Evolutionary conservation across 2,113 vertebrate genomes (phyloP).

Genomic region (Misgurnus anguillicaudatus): DNA sequence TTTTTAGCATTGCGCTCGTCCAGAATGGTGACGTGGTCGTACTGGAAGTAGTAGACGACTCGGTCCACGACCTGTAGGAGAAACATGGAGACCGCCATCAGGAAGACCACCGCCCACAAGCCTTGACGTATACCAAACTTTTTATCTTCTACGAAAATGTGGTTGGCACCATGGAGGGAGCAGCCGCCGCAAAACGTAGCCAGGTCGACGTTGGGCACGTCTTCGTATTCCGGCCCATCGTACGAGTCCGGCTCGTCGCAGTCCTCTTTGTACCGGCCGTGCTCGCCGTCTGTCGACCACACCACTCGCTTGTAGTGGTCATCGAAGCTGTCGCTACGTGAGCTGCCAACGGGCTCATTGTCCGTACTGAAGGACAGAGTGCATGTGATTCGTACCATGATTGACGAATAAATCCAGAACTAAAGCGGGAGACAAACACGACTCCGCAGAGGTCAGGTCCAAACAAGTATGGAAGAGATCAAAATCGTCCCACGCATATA

Average conservation of each 20-base stretch:
- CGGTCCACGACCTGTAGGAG: slow-evolving; percentile 88
- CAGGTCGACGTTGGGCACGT: slow-evolving; percentile 69
- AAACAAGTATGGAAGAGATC: no score
- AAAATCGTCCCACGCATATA: no score
- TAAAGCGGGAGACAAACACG: background rate
- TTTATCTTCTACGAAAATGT: slow-evolving; percentile 84
- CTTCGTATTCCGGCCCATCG: slow-evolving; percentile 60
- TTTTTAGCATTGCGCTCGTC: slow-evolving; percentile 78
- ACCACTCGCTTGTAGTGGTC: slow-evolving; percentile 73
- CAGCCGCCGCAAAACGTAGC: slow-evolving; percentile 83
- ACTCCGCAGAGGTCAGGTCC: background rate
- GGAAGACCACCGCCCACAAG: slow-evolving; percentile 85
- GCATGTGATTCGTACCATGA: slow-evolving; percentile 94
- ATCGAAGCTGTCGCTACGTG: slow-evolving; percentile 62
- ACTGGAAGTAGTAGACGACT: slow-evolving; percentile 83
- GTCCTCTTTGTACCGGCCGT: slow-evolving; percentile 66
- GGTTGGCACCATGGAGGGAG: slow-evolving; percentile 89
- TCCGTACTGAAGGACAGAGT: slow-evolving; percentile 88
- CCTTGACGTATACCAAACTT: slow-evolving; percentile 79
- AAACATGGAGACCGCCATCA: slow-evolving; percentile 84
- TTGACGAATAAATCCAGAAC: background rate
- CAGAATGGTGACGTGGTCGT: slow-evolving; percentile 86
- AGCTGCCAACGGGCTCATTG: slow-evolving; percentile 69
- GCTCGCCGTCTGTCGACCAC: slow-evolving; percentile 53
- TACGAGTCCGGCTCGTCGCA: slow-evolving; percentile 60